These are phyloP conservation scores for Linepithema humile DNA, from an alignment of 1,140 invertebrate species.

Conservation along the genomic window DNA sequence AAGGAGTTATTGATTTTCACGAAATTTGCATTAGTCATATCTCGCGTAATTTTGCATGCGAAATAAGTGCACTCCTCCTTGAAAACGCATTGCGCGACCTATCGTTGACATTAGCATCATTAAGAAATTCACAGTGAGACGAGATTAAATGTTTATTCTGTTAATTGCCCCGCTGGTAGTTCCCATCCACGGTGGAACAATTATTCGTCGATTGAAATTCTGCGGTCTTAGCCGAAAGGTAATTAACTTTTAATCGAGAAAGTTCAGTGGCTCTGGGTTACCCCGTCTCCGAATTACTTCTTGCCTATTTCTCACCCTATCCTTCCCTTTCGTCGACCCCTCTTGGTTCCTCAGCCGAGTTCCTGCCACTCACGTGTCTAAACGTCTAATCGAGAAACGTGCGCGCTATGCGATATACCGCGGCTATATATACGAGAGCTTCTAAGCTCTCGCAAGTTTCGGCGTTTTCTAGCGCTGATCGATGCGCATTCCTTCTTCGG, in stretches of 20 bases:
- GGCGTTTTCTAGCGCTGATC: slow-evolving; percentile 26
- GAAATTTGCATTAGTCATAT: neutral
- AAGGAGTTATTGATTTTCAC: neutral
- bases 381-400: slow-evolving; percentile 66
- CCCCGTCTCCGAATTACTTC: slow-evolving; percentile 66
- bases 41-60: neutral
- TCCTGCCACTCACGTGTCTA: slow-evolving; percentile 72
- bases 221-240: slow-evolving; percentile 78
- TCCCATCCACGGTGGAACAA: slow-evolving; percentile 70
- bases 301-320: slow-evolving; percentile 64
- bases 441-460: slow-evolving; percentile 46
- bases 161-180: slow-evolving; percentile 66
- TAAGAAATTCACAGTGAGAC: slow-evolving; percentile 34
- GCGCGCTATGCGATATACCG: slow-evolving; percentile 42
- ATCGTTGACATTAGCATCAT: slow-evolving; percentile 46
- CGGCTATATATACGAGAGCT: neutral
- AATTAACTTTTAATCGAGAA: slow-evolving; percentile 82
- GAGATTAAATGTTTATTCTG: slow-evolving; percentile 70
- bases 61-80: neutral
- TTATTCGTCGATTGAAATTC: slow-evolving; percentile 81
- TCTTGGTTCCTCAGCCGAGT: slow-evolving; percentile 52
- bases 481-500: slow-evolving; percentile 44
- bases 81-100: slow-evolving; percentile 1
- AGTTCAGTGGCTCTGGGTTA: slow-evolving; percentile 73
- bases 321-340: slow-evolving; percentile 58